Evolutionary conservation across 2,888 invertebrate species (phyloP).

Genomic region (Limenitis camilla): DNA sequence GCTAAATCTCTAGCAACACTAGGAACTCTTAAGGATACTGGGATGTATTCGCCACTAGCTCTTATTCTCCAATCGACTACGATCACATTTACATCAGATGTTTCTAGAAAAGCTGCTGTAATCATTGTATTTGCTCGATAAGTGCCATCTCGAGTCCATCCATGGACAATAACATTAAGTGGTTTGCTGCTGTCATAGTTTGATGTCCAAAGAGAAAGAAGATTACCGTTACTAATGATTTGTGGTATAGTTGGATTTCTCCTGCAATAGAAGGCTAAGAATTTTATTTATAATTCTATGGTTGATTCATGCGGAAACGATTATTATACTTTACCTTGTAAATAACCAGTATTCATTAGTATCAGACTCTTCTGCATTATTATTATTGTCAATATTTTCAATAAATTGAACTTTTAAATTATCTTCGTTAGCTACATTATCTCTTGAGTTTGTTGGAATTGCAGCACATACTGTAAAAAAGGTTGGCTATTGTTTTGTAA

Average conservation of each 20-base stretch:
- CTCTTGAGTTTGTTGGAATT: too few relatives aligned
- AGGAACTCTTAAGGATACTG: conserved; percentile 25
- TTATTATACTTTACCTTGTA: conserved; percentile 14
- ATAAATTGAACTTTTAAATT: background rate
- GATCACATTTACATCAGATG: conserved; percentile 40
- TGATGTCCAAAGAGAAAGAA: conserved; percentile 34
- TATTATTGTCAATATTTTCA: background rate
- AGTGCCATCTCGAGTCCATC: conserved; percentile 37
- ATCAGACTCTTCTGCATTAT: background rate
- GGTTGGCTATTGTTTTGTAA: too few relatives aligned
- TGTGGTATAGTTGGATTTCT: conserved; percentile 34
- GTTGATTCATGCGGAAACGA: too few relatives aligned
- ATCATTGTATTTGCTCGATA: conserved; percentile 31
- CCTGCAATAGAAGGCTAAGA: conserved; percentile 16
- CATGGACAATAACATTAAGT: conserved; percentile 39
- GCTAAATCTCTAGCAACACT: conserved; percentile 29
- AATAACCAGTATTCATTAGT: conserved; percentile 21
- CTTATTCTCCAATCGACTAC: conserved; percentile 40
- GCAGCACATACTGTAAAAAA: too few relatives aligned
- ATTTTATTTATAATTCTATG: background rate
- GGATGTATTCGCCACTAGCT: conserved; percentile 27
- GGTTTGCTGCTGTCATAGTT: conserved; percentile 34
- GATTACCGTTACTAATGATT: conserved; percentile 33
- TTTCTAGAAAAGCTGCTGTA: conserved; percentile 36
- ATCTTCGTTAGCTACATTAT: background rate